These are phyloP conservation scores for Suricata suricatta DNA, from an alignment of 2,113 vertebrate genomes.

Conservation along the genomic window DNA sequence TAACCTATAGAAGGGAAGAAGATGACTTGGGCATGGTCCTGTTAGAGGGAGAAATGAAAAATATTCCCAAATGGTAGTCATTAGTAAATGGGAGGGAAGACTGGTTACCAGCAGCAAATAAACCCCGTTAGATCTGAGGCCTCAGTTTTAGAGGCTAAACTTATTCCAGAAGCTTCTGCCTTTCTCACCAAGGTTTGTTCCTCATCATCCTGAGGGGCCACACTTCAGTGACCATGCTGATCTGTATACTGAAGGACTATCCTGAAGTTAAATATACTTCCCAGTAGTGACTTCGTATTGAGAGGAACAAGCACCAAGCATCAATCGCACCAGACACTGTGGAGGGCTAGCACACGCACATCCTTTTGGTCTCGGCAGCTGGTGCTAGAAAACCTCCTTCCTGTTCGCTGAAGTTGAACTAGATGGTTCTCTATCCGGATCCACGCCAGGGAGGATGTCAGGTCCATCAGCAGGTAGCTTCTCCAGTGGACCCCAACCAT, in stretches of 20 bases:
- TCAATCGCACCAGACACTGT: not conserved
- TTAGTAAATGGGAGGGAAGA: not conserved
- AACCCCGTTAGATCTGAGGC: not conserved
- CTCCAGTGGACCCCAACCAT: not conserved
- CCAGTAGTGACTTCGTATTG: not conserved
- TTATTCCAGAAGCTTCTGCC: not conserved
- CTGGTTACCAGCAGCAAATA: not conserved
- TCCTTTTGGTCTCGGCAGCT: not conserved
- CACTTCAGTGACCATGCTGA: not conserved
- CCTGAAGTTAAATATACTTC: not conserved
- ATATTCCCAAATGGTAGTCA: not conserved
- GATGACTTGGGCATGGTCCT: not conserved
- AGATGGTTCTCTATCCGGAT: not conserved
- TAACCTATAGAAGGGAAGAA: not conserved
- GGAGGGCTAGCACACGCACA: not conserved
- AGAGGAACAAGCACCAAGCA: not conserved
- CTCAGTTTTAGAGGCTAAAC: not conserved
- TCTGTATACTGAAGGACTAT: not conserved
- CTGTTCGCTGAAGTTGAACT: not conserved
- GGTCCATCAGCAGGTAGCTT: not conserved
- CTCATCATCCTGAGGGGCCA: not conserved
- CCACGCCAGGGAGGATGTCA: not conserved
- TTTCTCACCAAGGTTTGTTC: conserved; percentile 16
- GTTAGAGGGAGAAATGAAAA: not conserved
- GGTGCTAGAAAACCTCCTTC: not conserved